Evolutionary conservation across 1,140 invertebrate species (phyloP).

Genomic region (Pissodes strobi): DNA sequence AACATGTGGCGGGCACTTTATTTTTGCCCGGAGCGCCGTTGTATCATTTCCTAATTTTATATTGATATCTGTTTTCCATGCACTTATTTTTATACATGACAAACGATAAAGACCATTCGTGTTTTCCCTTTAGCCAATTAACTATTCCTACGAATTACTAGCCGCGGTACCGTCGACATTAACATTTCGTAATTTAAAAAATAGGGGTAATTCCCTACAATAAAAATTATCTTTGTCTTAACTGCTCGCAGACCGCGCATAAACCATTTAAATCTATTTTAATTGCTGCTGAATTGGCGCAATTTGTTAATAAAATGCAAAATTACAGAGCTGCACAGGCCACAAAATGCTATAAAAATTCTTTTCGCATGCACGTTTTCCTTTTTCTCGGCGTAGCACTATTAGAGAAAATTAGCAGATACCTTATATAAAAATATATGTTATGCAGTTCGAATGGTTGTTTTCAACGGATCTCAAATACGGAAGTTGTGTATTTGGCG

Average conservation of each 20-base stretch:
- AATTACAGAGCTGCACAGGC: conserved; percentile 18
- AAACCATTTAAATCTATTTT: conserved; percentile 35
- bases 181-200: conserved; percentile 10
- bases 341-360: conserved; percentile 31
- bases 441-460: no score
- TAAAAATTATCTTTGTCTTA: conserved; percentile 33
- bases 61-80: no score
- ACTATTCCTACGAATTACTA: no score
- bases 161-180: no score
- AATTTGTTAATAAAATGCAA: conserved; percentile 37
- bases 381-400: background rate
- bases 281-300: conserved; percentile 31
- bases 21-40: no score
- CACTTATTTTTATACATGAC: no score
- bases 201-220: conserved; percentile 32
- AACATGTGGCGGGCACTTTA: no score
- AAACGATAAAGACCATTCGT: no score
- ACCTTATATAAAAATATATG: background rate
- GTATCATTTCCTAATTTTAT: no score
- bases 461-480: no score
- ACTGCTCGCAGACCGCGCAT: conserved; percentile 15
- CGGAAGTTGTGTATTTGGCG: no score
- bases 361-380: conserved; percentile 19
- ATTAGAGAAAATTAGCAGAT: background rate
- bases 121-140: no score